Evolutionary conservation across 2,888 invertebrate species (phyloP), one percentile per base, ranked within the genome.

Genomic region (Spodoptera exigua): DNA sequence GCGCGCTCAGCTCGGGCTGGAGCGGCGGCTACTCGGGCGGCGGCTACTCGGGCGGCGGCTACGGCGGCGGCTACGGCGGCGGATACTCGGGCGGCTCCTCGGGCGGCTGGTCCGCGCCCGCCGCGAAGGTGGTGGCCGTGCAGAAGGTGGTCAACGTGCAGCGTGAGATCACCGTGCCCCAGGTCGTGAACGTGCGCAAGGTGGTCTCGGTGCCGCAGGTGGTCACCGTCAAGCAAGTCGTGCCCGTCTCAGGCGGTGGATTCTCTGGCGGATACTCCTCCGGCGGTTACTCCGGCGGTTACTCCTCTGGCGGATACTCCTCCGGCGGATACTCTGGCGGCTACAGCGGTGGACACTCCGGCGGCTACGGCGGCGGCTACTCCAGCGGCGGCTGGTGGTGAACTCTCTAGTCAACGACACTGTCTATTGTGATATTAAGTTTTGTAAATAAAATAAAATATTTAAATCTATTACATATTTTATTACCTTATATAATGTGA

Each of bases 71-170:
- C 27, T 27, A 7, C 27, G 27, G 27, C 27, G 27, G 27, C 27
- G 27, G 27, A 1, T 27, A 27, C 1, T 4, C 7, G 7, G 27
- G 27, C 27, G 27, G 27, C 1, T 27, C 27, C 27, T 27, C 27
- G 27, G 27, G 27, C 27, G 27, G 27, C 27, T n/a, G n/a, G n/a
- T n/a, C 56, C 4, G 44, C 17, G 7, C 49, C 66, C 12, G 46
- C 68, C 12, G 12, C 53, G 1, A 52, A 43, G 17, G 51, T 64
- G 7, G 11, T 74, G 12, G 17, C 52, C 5, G 55, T 72, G 13
- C 60, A 48, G 16, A 75, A 72, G 45, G 72, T 70, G 5, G 74
- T 74, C 35, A 48, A 70, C 11, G 75, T 72, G 37, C 70, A 58
- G 40, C 75, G 74, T 7, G 74, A 74, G 53, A 48, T 74, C 0